These are phyloP conservation scores for Trinorchestia longiramus DNA, from an alignment of 1,140 invertebrate genomes.

Conservation along the genomic window DNA sequence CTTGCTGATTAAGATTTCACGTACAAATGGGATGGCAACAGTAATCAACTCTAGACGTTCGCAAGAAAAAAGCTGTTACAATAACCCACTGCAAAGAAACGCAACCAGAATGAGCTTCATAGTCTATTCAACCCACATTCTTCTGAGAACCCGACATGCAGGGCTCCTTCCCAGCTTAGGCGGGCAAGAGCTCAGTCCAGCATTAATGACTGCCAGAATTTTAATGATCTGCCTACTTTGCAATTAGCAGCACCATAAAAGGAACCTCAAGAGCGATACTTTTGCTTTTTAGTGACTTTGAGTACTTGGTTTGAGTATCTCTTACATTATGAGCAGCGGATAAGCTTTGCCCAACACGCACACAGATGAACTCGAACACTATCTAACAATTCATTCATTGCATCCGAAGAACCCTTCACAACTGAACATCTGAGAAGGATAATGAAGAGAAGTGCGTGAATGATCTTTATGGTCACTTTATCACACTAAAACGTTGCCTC, in stretches of 20 bases:
- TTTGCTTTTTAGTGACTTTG: constrained; percentile 51
- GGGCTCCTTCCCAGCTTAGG: constrained; percentile 28
- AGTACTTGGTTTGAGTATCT: constrained; percentile 43
- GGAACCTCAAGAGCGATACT: constrained; percentile 53
- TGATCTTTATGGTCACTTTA: not conserved
- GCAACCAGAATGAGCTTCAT: not conserved
- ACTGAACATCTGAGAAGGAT: not conserved
- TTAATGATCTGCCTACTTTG: constrained; percentile 54
- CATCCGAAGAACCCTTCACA: not conserved
- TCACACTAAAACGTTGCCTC: not conserved
- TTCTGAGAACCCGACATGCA: not conserved
- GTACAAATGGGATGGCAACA: not conserved
- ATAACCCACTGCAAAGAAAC: not conserved
- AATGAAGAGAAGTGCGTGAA: not conserved
- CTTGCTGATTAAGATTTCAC: not conserved
- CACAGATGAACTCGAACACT: constrained; percentile 18
- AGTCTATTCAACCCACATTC: constrained; percentile 13
- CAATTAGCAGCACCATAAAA: constrained; percentile 54
- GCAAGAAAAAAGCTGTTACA: not conserved
- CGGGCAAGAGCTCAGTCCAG: constrained; percentile 43
- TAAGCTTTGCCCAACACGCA: not conserved
- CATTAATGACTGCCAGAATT: constrained; percentile 52
- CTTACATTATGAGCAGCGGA: constrained; percentile 31
- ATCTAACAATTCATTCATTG: constrained; percentile 15
- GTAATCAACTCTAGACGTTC: not conserved